Conservation (phyloP, 1,140 invertebrate species). For the Zeugodacus cucurbitae region DNA sequence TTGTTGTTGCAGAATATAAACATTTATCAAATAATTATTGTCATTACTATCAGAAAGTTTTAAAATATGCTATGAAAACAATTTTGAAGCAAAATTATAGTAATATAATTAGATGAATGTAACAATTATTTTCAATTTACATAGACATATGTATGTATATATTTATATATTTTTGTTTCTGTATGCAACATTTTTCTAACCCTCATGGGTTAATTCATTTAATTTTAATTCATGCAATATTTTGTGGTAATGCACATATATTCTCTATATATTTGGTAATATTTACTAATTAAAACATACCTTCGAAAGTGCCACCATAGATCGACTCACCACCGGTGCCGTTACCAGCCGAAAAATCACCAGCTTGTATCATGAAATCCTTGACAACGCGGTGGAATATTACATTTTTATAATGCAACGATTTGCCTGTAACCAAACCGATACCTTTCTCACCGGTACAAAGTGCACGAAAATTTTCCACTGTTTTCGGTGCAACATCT, state of each 20-base stretch:
- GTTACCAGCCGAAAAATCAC: conserved; percentile 89
- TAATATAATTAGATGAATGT: no score
- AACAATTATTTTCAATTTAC: background rate
- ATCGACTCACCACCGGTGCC: conserved; percentile 93
- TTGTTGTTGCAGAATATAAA: no score
- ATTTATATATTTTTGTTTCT: no score
- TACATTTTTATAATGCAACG: conserved; percentile 80
- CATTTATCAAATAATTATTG: no score
- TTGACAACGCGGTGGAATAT: conserved; percentile 93
- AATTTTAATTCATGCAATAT: no score
- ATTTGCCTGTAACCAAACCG: conserved; percentile 78
- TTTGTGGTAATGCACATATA: no score
- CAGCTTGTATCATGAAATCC: conserved; percentile 91
- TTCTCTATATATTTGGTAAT: background rate
- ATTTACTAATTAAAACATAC: conserved; percentile 65
- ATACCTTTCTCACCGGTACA: conserved; percentile 90
- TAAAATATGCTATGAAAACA: no score
- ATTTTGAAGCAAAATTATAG: no score
- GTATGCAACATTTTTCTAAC: no score
- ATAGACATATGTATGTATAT: background rate
- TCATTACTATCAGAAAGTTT: no score
- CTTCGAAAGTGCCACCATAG: conserved; percentile 89
- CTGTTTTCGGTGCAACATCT: conserved; percentile 92
- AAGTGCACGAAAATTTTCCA: conserved; percentile 91
- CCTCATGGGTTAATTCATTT: no score